phyloP scores from a whole-genome alignment of 2,888 invertebrate genomes.

The Catocala nupta region DNA sequence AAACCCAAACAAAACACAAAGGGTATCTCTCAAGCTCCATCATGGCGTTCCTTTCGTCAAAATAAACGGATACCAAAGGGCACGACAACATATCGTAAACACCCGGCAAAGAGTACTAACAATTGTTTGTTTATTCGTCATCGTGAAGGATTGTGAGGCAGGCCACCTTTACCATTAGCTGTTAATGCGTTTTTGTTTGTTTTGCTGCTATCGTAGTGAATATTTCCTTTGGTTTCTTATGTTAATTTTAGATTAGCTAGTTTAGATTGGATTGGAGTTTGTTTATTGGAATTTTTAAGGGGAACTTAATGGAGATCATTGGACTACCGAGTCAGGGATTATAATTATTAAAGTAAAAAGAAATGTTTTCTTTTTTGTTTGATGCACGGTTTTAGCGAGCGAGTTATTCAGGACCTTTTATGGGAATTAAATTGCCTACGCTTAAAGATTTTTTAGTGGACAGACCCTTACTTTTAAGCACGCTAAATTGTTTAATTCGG shows the following conservation, averaged over 20 bases:
- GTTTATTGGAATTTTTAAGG: background rate
- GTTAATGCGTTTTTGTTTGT: constrained; percentile 77
- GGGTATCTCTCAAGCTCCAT: constrained; percentile 32
- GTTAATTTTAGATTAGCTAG: constrained; percentile 21
- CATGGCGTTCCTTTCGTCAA: constrained; percentile 33
- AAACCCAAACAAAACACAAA: constrained; percentile 34
- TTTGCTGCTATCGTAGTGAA: constrained; percentile 41
- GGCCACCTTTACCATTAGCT: constrained; percentile 75
- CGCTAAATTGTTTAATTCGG: no score
- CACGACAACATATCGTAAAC: constrained; percentile 33
- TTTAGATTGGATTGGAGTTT: background rate
- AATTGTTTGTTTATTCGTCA: constrained; percentile 72
- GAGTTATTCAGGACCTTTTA: no score
- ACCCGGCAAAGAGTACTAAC: constrained; percentile 36
- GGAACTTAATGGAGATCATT: background rate
- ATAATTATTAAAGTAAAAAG: no score
- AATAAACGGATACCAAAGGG: constrained; percentile 35
- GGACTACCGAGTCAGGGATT: no score
- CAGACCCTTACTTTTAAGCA: no score
- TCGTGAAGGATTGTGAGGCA: constrained; percentile 65
- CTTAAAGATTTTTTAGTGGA: no score
- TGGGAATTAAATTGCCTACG: no score
- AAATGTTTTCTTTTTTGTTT: no score
- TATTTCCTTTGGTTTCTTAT: constrained; percentile 33
- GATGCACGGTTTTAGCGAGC: no score